Conservation (phyloP, 2,888 invertebrate species). For the Antheraea assamensis region DNA sequence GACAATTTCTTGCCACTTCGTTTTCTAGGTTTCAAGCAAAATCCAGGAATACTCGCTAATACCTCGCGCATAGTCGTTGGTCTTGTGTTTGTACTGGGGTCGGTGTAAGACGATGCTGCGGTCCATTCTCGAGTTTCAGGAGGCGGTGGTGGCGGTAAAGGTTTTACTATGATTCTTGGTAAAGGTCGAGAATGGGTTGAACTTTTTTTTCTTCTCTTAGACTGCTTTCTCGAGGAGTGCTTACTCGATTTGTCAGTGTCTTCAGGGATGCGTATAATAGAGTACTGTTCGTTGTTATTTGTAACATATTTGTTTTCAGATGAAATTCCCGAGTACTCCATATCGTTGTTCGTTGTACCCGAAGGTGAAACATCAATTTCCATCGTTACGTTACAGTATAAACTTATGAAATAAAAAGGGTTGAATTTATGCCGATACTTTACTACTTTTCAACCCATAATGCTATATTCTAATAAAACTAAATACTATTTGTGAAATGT, state of each 20-base stretch:
- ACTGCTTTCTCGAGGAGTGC: slow-evolving; percentile 87
- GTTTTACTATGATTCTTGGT: slow-evolving; percentile 92
- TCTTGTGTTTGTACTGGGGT: slow-evolving; percentile 55
- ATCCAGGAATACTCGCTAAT: slow-evolving; percentile 94
- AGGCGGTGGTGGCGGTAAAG: slow-evolving; percentile 86
- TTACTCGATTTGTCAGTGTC: slow-evolving; percentile 85
- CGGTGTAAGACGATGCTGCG: slow-evolving; percentile 67
- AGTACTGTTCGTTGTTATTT: slow-evolving; percentile 70
- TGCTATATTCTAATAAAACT: slow-evolving; percentile 42
- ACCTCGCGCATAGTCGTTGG: slow-evolving; percentile 95
- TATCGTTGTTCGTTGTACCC: slow-evolving; percentile 55
- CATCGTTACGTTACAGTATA: slow-evolving; percentile 55
- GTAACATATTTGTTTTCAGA: slow-evolving; percentile 67
- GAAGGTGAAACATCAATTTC: slow-evolving; percentile 69
- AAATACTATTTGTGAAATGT: slow-evolving; percentile 36
- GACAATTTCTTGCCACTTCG: slow-evolving; percentile 92
- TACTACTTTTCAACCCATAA: slow-evolving; percentile 77
- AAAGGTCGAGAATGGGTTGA: slow-evolving; percentile 85
- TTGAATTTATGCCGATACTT: slow-evolving; percentile 67
- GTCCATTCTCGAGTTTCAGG: slow-evolving; percentile 76
- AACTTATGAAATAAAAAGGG: slow-evolving; percentile 54
- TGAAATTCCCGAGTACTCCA: slow-evolving; percentile 70
- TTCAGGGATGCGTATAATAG: slow-evolving; percentile 74
- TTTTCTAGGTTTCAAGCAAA: slow-evolving; percentile 90
- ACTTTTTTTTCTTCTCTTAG: slow-evolving; percentile 90